A percentile compares a stretch with the other conserved stretches of the same genome.
These are phyloP conservation scores for Triops longicaudatus DNA, from an alignment of 1,140 invertebrate species.

Conservation along the genomic window DNA sequence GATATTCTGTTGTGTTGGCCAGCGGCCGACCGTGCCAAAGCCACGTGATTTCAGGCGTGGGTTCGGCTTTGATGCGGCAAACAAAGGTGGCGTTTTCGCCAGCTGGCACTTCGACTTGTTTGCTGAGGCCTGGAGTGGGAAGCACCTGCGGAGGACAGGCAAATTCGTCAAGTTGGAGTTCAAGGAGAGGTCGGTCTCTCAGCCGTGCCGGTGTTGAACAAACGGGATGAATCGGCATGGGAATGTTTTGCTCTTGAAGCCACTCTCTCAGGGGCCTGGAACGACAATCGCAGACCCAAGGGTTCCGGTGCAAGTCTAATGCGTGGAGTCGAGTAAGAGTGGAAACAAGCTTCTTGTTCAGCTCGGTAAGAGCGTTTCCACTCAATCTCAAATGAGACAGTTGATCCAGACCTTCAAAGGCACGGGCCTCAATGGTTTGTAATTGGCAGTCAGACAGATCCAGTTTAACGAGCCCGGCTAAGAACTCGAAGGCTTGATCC, in stretches of 20 bases:
- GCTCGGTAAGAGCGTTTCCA: slow-evolving; percentile 63
- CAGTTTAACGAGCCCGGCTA: slow-evolving; percentile 67
- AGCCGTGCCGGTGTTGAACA: slow-evolving; percentile 53
- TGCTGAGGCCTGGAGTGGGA: slow-evolving; percentile 34
- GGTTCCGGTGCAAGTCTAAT: slow-evolving; percentile 81
- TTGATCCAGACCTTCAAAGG: slow-evolving; percentile 64
- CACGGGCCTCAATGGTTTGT: slow-evolving; percentile 60
- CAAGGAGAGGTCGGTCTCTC: slow-evolving; percentile 49
- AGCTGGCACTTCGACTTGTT: slow-evolving; percentile 63
- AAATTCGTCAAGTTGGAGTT: slow-evolving; percentile 70
- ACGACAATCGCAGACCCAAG: slow-evolving; percentile 82
- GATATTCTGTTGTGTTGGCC: slow-evolving; percentile 55
- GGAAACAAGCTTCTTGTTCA: slow-evolving; percentile 38
- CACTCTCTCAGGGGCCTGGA: slow-evolving; percentile 71
- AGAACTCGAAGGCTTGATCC: slow-evolving; percentile 60
- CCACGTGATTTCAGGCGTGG: slow-evolving; percentile 74
- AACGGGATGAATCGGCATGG: slow-evolving; percentile 61
- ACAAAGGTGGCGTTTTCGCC: slow-evolving; percentile 76
- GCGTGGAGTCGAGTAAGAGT: slow-evolving; percentile 54
- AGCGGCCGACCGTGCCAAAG: slow-evolving; percentile 73
- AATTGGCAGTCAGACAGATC: slow-evolving; percentile 75
- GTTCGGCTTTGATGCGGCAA: slow-evolving; percentile 68
- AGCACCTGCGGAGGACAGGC: slow-evolving; percentile 76
- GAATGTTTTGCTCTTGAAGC: slow-evolving; percentile 72
- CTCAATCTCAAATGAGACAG: slow-evolving; percentile 74